Evolutionary conservation across 2,888 invertebrate genomes (phyloP).

Genomic region (Cheilosia urbana): DNA sequence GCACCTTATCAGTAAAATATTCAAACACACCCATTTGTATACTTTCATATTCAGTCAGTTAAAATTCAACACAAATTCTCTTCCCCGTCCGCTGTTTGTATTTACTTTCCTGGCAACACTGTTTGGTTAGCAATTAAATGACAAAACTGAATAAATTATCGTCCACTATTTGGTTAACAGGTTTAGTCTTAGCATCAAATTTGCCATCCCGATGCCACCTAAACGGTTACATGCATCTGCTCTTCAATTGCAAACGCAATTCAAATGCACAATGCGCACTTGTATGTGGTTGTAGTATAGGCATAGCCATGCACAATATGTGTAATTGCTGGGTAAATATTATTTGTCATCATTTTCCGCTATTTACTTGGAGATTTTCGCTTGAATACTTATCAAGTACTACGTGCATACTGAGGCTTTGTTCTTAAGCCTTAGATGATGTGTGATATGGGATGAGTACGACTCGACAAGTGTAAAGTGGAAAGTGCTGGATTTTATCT

Average conservation of each 20-base stretch:
- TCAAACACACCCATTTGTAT: no score
- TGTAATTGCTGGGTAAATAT: conserved; percentile 63
- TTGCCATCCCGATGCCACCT: conserved; percentile 28
- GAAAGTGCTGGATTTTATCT: not conserved
- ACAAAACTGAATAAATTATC: conserved; percentile 33
- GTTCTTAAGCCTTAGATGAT: not conserved
- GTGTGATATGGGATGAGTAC: not conserved
- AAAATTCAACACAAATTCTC: not conserved
- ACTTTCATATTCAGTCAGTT: no score
- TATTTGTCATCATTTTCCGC: conserved; percentile 34
- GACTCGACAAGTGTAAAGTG: not conserved
- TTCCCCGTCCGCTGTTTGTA: not conserved
- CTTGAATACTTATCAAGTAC: conserved; percentile 9
- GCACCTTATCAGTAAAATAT: no score
- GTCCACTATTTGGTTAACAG: conserved; percentile 32
- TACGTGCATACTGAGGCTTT: not conserved
- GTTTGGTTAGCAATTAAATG: conserved; percentile 26
- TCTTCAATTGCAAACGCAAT: conserved; percentile 47
- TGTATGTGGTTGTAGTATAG: conserved; percentile 14
- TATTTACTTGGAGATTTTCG: not conserved
- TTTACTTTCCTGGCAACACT: conserved; percentile 10
- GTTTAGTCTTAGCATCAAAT: conserved; percentile 5
- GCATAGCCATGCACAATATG: conserved; percentile 15
- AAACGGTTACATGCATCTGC: conserved; percentile 32
- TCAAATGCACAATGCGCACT: conserved; percentile 26